Conservation (phyloP, 2,113 vertebrate genomes). For the Myrmecophaga tridactyla region DNA sequence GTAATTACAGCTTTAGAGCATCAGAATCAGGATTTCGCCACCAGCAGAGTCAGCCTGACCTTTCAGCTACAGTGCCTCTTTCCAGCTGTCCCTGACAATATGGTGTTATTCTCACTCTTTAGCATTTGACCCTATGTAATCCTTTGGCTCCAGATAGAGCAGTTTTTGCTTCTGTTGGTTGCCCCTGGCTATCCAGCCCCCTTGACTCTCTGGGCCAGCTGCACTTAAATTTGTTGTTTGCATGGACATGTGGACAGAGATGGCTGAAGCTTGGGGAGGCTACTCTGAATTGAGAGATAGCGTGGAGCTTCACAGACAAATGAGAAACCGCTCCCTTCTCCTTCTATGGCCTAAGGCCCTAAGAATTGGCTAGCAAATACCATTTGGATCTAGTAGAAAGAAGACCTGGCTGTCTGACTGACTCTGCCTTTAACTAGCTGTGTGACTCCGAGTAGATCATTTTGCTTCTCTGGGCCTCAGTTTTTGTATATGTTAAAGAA, state of each 20-base stretch:
- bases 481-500: neutral
- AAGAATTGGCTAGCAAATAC: neutral
- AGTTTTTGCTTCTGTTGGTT: constrained; percentile 42
- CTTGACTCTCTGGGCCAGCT: neutral
- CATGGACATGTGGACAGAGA: constrained; percentile 13
- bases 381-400: neutral
- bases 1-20: neutral
- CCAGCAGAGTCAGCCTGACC: neutral
- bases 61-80: neutral
- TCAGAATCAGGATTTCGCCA: neutral
- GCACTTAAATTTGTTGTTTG: constrained; percentile 26
- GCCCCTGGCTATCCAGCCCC: neutral
- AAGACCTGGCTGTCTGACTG: neutral
- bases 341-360: neutral
- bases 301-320: neutral
- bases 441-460: neutral
- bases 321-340: neutral
- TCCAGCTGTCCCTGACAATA: constrained; percentile 51
- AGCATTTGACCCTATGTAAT: constrained; percentile 56
- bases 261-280: neutral
- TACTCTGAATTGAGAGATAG: neutral
- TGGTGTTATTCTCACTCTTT: constrained; percentile 46
- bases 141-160: neutral
- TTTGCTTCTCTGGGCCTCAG: neutral
- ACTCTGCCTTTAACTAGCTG: neutral